phyloP scores from a whole-genome alignment of 2,797 vertebrate genomes.

The Echiichthys vipera region DNA sequence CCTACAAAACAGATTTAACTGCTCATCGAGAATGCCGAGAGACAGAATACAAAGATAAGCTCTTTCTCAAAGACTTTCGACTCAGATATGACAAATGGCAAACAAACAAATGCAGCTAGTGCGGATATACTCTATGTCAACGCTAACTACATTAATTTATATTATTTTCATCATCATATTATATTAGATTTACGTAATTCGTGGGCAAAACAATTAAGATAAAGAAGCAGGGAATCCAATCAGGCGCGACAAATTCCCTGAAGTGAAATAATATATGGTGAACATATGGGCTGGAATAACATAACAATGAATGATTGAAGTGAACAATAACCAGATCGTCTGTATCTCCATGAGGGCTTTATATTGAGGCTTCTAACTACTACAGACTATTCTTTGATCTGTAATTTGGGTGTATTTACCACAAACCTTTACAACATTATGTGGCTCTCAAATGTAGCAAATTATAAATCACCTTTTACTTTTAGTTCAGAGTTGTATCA shows the following conservation, averaged over 20 bases:
- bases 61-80: constrained; percentile 11
- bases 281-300: constrained; percentile 16
- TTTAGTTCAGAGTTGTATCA: not conserved
- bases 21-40: not conserved
- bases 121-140: constrained; percentile 36
- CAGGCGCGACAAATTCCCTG: constrained; percentile 40
- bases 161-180: constrained; percentile 66
- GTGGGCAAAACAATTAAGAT: constrained; percentile 40
- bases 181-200: constrained; percentile 62
- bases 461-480: not conserved
- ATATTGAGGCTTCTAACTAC: not conserved
- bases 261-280: constrained; percentile 54
- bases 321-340: constrained; percentile 31
- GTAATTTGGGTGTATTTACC: not conserved
- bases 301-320: constrained; percentile 24
- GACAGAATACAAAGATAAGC: constrained; percentile 15
- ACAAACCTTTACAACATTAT: constrained; percentile 4
- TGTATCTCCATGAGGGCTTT: constrained; percentile 13
- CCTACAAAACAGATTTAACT: constrained; percentile 1
- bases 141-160: constrained; percentile 47
- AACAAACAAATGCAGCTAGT: constrained; percentile 44
- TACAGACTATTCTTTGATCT: not conserved
- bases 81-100: constrained; percentile 40
- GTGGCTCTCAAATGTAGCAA: not conserved
- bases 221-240: constrained; percentile 32